phyloP scores from a whole-genome alignment of 2,888 invertebrate genomes.

The Hymenopus coronatus region DNA sequence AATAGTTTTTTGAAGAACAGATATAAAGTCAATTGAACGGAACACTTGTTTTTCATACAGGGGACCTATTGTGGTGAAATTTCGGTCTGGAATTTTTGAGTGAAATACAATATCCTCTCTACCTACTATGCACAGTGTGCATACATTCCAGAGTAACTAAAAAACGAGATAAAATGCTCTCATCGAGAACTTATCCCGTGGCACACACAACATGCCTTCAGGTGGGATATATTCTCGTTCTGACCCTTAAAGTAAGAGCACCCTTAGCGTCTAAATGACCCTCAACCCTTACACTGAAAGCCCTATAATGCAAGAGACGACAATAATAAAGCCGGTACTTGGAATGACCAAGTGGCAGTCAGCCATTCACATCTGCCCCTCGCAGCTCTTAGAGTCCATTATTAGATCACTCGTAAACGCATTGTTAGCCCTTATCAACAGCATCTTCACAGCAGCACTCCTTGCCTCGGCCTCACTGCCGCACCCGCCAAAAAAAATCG shows the following conservation, averaged over 20 bases:
- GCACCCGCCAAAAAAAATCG: neutral
- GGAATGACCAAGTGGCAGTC: conserved; percentile 10
- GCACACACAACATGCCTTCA: neutral
- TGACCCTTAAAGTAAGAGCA: neutral
- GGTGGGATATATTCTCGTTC: neutral
- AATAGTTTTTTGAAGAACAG: no score
- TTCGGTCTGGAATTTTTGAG: no score
- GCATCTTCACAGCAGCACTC: neutral
- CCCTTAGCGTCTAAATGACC: neutral
- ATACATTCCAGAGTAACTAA: no score
- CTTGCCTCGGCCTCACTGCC: neutral
- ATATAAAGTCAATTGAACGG: no score
- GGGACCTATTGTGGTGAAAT: no score
- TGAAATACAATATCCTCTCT: no score
- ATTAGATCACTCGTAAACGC: conserved; percentile 13
- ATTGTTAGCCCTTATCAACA: conserved; percentile 14
- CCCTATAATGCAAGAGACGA: neutral
- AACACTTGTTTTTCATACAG: no score
- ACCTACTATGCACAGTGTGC: no score
- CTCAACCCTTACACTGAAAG: neutral
- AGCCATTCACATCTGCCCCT: conserved; percentile 8
- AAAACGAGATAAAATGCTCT: no score
- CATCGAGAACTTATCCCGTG: no score
- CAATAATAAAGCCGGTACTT: conserved; percentile 2
- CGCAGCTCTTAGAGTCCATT: conserved; percentile 1